Base-by-base conservation (phyloP, 2,113 vertebrate species). In the Galemys pyrenaicus region DNA sequence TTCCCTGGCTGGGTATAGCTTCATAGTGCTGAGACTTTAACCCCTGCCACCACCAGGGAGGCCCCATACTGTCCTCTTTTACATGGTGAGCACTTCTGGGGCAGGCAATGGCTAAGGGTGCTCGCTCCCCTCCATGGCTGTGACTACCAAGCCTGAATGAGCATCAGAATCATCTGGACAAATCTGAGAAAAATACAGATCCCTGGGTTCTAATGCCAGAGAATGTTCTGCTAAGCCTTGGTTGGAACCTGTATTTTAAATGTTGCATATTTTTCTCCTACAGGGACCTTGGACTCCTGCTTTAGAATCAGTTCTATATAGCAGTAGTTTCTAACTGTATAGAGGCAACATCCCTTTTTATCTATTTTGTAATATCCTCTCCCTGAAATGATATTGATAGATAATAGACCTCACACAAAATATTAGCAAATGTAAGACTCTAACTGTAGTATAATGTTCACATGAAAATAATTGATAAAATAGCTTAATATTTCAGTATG, bases 311-410 rank as follows among this genome's bases (percentile, higher is more conserved):
- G 3, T 81, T 73, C 49, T 73, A 12, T 60, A 49, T n/a, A 17
- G 49, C 51, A 62, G 39, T 77, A 2, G 26, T 37, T 74, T 67
- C 85, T 70, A 67, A 58, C 32, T 44, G 39, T 41, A 7, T 77
- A 51, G 87, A 86, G 70, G 19, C 35, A 54, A 10, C 46, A 32
- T 46, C 44, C 20, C 26, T 9, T 70, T 70, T 46, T 41, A 60
- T 22, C 5, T 32, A 41, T 87, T 90, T 92, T 77, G 51, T 54
- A 58, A 78, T 2, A 71, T 49, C n/a, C 12, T 35, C 28, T 71
- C 89, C 58, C 92, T 85, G 71, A 82, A 77, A 81, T 93, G 56
- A 83, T 78, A 83, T 9, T 58, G 39, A 39, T 13, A 84, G 64
- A 64, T 60, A 41, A 32, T 67, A 84, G 64, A 71, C 4, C 37